Base-by-base conservation (phyloP, 2,113 vertebrate species). In the Rhinogobius similis region DNA sequence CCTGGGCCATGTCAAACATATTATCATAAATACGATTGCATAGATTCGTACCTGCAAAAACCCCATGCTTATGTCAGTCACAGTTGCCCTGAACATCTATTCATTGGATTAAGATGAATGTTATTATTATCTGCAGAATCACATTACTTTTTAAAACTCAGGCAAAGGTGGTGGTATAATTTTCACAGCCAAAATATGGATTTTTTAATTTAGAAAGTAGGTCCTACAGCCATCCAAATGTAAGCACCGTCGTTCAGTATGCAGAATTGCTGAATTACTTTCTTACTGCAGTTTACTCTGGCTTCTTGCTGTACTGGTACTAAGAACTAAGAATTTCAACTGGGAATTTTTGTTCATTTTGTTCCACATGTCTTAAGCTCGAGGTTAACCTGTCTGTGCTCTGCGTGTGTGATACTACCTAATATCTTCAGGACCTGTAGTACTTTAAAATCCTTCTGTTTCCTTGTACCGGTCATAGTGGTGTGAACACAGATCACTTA, bases 311-410 rank as follows among this genome's bases (percentile, higher is more conserved):
- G 16, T 27, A 55, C 32, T 59, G 56, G 27, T 59, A 32, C 16
- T 6, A 27, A 32, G 50, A 53, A 53, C 44, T 7, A 36, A 36
- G 32, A 55, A 55, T 23, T 26, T 55, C 24, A 27, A 56, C 23
- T 8, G 24, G 23, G 53, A 27, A 11, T 27, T 32, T 10, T 0
- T 20, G 14, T 58, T 78, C 39, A 55, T 56, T 72, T 53, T 77
- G 80, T 71, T 74, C 81, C 73, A 75, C 18, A 43, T 82, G 87
- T 89, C 82, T 91, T 86, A 79, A 85, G 62, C 66, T 43, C 18
- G 23, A 73, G 32, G 32, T 36, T 8, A 5, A 58, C 69, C 65
- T 78, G 72, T 74, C 27, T 78, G 77, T 81, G 65, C 71, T 76
- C 74, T 71, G 66, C 27, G 67, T 69, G 78, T 86, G 81, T 74